phyloP scores from a whole-genome alignment of 2,113 vertebrate genomes.

The Microtus ochrogaster region DNA sequence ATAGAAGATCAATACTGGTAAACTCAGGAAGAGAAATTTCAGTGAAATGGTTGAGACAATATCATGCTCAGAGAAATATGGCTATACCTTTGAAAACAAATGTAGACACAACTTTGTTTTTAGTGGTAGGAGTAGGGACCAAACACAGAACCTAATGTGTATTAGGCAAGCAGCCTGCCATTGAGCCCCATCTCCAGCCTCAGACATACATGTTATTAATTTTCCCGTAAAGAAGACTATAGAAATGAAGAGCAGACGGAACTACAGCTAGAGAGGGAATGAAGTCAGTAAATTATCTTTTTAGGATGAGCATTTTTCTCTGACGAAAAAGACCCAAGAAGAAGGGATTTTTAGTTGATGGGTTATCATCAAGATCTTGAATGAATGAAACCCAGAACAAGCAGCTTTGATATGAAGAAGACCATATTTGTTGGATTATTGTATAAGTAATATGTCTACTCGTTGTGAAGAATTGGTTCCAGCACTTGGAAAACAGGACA shows the following conservation, averaged over 20 bases:
- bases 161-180: background rate
- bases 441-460: background rate
- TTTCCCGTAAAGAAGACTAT: background rate
- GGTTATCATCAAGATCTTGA: background rate
- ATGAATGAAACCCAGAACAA: background rate
- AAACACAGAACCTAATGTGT: background rate
- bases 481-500: background rate
- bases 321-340: background rate
- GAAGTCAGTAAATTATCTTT: slow-evolving; percentile 42
- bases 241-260: background rate
- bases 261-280: background rate
- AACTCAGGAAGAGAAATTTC: background rate
- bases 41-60: background rate
- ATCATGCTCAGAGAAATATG: background rate
- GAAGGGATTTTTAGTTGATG: slow-evolving; percentile 41
- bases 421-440: background rate
- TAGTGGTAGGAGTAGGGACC: background rate
- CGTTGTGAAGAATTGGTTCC: background rate
- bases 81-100: background rate
- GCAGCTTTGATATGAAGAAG: background rate
- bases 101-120: background rate
- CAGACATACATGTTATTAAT: background rate
- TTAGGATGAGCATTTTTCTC: background rate
- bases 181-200: background rate
- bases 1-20: background rate